These are phyloP conservation scores for Dicrostonyx torquatus DNA, from an alignment of 2,797 vertebrate genomes.

Conservation along the genomic window DNA sequence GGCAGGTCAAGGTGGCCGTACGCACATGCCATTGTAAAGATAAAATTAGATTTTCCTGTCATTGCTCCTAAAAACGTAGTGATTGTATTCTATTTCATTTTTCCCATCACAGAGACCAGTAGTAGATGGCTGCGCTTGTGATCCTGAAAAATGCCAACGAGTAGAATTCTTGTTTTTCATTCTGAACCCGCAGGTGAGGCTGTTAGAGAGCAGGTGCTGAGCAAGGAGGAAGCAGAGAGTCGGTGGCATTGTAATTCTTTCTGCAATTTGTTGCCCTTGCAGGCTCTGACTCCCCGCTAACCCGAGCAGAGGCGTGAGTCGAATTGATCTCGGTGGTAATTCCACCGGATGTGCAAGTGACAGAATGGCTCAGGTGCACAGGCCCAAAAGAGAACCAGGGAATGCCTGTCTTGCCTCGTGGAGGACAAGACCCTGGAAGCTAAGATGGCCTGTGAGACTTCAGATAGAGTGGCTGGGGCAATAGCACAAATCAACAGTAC, in stretches of 20 bases:
- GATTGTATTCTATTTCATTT: background rate
- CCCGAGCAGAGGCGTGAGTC: background rate
- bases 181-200: background rate
- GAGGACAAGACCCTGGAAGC: background rate
- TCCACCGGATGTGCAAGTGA: background rate
- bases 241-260: background rate
- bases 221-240: rapidly evolving
- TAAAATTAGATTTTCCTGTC: conserved; percentile 58
- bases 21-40: background rate
- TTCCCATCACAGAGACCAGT: background rate
- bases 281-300: background rate
- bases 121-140: background rate
- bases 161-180: background rate
- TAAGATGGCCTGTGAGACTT: rapidly evolving
- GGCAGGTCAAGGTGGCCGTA: background rate
- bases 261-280: background rate
- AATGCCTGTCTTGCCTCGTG: rapidly evolving
- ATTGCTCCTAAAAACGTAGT: background rate
- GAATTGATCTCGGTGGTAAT: background rate
- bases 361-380: background rate
- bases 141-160: background rate
- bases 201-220: background rate
- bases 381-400: background rate
- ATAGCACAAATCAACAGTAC: background rate
- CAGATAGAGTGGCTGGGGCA: rapidly evolving